These are phyloP conservation scores for Colinus virginianus DNA, from an alignment of 2,113 vertebrate species.

Conservation along the genomic window DNA sequence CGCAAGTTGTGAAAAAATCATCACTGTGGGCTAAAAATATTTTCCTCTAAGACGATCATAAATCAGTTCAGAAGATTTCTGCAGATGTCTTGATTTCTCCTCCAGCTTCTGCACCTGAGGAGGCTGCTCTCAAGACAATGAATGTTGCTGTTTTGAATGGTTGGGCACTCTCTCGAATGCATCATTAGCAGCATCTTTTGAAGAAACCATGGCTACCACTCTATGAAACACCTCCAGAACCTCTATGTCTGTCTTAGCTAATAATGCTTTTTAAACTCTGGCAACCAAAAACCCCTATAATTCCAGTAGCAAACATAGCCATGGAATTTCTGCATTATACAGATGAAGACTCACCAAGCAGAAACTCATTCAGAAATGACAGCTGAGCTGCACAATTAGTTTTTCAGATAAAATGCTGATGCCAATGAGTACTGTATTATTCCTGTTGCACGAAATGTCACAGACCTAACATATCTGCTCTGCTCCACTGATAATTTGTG, in stretches of 20 bases:
- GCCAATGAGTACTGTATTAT: not conserved
- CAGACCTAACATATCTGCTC: not conserved
- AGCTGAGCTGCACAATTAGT: not conserved
- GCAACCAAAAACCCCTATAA: not conserved
- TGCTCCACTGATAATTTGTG: not conserved
- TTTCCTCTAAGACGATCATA: conserved; percentile 19
- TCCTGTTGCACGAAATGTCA: not conserved
- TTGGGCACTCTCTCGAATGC: not conserved
- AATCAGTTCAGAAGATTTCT: conserved; percentile 42
- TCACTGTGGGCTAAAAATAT: not conserved
- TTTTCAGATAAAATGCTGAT: not conserved
- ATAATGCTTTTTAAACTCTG: not conserved
- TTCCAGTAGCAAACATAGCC: not conserved
- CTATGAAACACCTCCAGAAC: not conserved
- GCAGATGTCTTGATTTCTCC: conserved; percentile 28
- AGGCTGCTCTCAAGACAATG: not conserved
- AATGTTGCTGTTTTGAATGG: not conserved
- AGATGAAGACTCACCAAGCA: not conserved
- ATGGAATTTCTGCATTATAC: not conserved
- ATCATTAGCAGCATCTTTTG: conserved; percentile 25
- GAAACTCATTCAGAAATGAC: not conserved
- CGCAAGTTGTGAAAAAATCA: not conserved
- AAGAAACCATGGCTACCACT: not conserved
- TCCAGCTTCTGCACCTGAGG: not conserved
- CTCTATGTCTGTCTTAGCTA: not conserved